A percentile compares a stretch with the other conserved stretches of the same genome.
Conservation (phyloP, 2,888 invertebrate genomes). For the Aromia moschata region DNA sequence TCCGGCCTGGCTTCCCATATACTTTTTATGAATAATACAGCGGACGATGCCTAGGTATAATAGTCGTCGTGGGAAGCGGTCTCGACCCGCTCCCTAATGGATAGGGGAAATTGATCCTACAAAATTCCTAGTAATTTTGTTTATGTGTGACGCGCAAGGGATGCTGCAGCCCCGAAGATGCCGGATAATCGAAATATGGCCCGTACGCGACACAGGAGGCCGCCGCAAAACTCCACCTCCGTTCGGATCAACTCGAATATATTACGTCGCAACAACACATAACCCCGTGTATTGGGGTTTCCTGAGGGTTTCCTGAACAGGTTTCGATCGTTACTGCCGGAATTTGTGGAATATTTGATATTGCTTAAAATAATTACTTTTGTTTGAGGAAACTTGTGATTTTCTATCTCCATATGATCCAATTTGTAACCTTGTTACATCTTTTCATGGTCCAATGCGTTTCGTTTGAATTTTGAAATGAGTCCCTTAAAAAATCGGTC, state of each 20-base stretch:
- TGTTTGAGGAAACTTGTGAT: too few relatives aligned
- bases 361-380: too few relatives aligned
- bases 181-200: conserved; percentile 43
- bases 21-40: conserved; percentile 52
- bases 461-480: too few relatives aligned
- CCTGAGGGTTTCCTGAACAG: too few relatives aligned
- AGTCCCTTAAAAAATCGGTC: too few relatives aligned
- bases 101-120: conserved; percentile 47
- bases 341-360: too few relatives aligned
- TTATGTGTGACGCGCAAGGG: conserved; percentile 44
- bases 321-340: too few relatives aligned
- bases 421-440: too few relatives aligned
- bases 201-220: conserved; percentile 36
- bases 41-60: conserved; percentile 50
- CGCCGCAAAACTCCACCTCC: conserved; percentile 15
- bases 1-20: conserved; percentile 49
- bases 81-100: conserved; percentile 36
- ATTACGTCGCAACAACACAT: not conserved
- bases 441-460: too few relatives aligned
- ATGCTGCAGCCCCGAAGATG: conserved; percentile 48
- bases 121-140: conserved; percentile 61
- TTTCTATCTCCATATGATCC: too few relatives aligned
- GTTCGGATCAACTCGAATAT: conserved; percentile 3
- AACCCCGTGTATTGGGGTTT: not conserved
- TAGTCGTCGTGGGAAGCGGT: conserved; percentile 54